Evolutionary conservation across 2,113 vertebrate species (phyloP).

Genomic region (Hippocampus barbouri): DNA sequence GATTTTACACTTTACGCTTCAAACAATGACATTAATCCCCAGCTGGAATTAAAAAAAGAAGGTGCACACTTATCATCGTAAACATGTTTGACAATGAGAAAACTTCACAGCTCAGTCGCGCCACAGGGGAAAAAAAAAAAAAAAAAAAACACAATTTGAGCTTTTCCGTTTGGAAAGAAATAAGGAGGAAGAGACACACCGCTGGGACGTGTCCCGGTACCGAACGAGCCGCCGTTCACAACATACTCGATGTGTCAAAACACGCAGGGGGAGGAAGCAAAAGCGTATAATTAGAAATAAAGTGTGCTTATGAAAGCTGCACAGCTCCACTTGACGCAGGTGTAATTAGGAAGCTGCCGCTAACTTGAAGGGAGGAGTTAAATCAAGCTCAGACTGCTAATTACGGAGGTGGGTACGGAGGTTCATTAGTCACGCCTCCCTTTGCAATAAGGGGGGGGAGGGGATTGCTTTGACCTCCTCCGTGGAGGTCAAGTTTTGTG

Average conservation of each 20-base stretch:
- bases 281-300: conserved; percentile 67
- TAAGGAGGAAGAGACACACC: neutral
- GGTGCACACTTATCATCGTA: neutral
- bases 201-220: neutral
- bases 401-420: conserved; percentile 63
- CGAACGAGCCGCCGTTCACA: conserved; percentile 29
- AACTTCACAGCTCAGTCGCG: neutral
- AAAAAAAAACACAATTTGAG: neutral
- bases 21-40: conserved; percentile 56
- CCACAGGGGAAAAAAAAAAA: no score
- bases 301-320: conserved; percentile 68
- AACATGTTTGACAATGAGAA: neutral
- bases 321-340: conserved; percentile 58
- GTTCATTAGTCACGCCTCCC: conserved; percentile 64
- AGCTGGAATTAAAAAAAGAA: conserved; percentile 11
- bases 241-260: conserved; percentile 57
- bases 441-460: conserved; percentile 27
- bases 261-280: conserved; percentile 56
- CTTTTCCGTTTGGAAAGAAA: conserved; percentile 25
- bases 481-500: conserved; percentile 23
- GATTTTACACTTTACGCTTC: conserved; percentile 62
- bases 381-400: conserved; percentile 66
- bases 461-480: neutral
- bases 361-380: conserved; percentile 63
- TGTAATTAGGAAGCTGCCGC: conserved; percentile 55